phyloP scores from a whole-genome alignment of 2,113 vertebrate genomes.

The Nibea coibor region DNA sequence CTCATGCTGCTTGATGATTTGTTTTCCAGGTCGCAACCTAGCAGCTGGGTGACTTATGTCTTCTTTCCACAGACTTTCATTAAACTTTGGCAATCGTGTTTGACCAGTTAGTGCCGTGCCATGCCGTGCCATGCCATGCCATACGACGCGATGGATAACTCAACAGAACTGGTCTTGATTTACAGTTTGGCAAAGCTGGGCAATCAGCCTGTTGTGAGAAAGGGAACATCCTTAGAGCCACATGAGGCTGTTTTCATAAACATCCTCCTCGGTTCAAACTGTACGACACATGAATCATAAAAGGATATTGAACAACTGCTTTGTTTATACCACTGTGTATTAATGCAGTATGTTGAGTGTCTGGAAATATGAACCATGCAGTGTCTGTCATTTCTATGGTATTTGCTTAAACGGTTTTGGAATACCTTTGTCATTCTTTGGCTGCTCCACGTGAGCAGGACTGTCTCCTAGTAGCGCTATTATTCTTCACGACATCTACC shows the following conservation, averaged over 20 bases:
- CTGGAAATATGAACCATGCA: conserved; percentile 53
- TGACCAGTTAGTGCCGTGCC: conserved; percentile 24
- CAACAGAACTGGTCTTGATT: conserved; percentile 35
- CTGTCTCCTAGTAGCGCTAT: neutral
- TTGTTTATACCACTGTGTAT: conserved; percentile 55
- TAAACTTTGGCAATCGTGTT: conserved; percentile 6
- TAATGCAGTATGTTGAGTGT: conserved; percentile 48
- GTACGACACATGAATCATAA: conserved; percentile 46
- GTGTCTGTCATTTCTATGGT: conserved; percentile 23
- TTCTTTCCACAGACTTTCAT: conserved; percentile 37
- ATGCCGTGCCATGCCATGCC: conserved; percentile 16
- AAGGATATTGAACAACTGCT: conserved; percentile 28
- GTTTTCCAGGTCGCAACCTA: conserved; percentile 41
- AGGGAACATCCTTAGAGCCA: conserved; percentile 42
- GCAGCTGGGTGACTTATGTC: conserved; percentile 45
- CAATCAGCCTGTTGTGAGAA: conserved; percentile 28
- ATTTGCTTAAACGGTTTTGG: conserved; percentile 30
- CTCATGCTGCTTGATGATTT: conserved; percentile 22
- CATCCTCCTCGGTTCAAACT: conserved; percentile 22
- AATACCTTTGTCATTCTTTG: conserved; percentile 51
- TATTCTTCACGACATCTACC: neutral
- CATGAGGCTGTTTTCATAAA: conserved; percentile 33
- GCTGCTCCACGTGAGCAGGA: conserved; percentile 1
- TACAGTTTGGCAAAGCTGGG: conserved; percentile 31
- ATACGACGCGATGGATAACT: conserved; percentile 22